Conservation (phyloP, 2,888 invertebrate genomes). For the Eretmocerus hayati region DNA sequence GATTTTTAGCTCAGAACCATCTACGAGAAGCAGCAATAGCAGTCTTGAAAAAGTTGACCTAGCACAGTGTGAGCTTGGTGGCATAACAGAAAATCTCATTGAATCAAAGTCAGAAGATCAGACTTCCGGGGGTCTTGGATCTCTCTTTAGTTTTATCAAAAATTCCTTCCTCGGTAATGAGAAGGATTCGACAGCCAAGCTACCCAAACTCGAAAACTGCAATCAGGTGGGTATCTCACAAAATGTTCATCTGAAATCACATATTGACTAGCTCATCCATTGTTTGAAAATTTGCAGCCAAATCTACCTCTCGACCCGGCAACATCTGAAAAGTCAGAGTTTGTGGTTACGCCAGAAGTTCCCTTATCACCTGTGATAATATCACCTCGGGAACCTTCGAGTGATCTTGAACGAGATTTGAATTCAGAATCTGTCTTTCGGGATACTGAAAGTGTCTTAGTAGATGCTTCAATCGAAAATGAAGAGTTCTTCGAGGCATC, state of each 20-base stretch:
- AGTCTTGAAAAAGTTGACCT: conserved; percentile 9
- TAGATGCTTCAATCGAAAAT: not conserved
- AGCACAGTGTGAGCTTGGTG: conserved; percentile 6
- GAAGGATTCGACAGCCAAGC: conserved; percentile 4
- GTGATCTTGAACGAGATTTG: too few species aligned
- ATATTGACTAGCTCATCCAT: too few species aligned
- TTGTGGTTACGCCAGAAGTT: too few species aligned
- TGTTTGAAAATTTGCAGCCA: too few species aligned
- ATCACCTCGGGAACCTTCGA: too few species aligned
- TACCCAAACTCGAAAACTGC: not conserved
- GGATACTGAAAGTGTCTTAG: too few species aligned
- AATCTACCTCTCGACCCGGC: too few species aligned
- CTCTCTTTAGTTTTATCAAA: conserved; percentile 21
- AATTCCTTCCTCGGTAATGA: conserved; percentile 19
- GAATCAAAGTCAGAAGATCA: not conserved
- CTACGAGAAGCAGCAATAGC: conserved; percentile 7
- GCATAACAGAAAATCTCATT: not conserved
- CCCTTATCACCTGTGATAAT: too few species aligned
- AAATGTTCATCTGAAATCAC: too few species aligned
- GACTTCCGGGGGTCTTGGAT: conserved; percentile 9
- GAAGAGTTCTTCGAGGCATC: conserved; percentile 6
- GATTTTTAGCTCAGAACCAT: not conserved
- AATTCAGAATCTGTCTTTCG: too few species aligned
- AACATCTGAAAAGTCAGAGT: too few species aligned
- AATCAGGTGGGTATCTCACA: too few species aligned